Evolutionary conservation across 2,113 vertebrate genomes (phyloP).

Genomic region (Gallinago jamesoni): DNA sequence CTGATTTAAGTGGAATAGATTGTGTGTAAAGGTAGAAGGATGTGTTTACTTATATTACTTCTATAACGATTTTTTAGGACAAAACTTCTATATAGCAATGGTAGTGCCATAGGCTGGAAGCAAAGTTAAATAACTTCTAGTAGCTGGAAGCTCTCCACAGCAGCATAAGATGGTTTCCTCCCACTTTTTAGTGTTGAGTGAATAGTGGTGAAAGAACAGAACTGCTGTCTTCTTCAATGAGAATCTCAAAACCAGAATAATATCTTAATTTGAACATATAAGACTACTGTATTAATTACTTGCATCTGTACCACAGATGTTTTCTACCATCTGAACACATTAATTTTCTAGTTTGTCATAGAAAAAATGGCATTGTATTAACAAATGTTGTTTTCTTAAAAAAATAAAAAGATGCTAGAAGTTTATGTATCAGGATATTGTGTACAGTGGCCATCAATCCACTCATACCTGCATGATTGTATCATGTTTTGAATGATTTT

Average conservation of each 20-base stretch:
- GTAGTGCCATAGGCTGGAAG: background rate
- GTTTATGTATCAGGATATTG: background rate
- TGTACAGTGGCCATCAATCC: background rate
- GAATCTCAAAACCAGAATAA: background rate
- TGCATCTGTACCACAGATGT: background rate
- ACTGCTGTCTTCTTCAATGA: background rate
- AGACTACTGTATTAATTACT: background rate
- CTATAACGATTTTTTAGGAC: background rate
- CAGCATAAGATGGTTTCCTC: background rate
- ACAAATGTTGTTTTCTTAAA: background rate
- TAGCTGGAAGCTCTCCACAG: background rate
- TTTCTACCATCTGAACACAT: background rate
- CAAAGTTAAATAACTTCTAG: background rate
- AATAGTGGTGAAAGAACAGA: background rate
- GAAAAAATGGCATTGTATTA: background rate
- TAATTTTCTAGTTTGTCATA: background rate
- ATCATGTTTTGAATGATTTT: background rate
- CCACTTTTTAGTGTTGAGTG: background rate
- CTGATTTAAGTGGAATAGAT: background rate
- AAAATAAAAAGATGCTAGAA: background rate
- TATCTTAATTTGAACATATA: background rate
- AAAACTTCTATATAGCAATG: background rate
- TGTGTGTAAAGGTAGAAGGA: background rate
- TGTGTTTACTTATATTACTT: background rate
- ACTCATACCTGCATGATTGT: background rate